phyloP scores from a whole-genome alignment of 2,797 vertebrate genomes.

The Halcyon badia region DNA sequence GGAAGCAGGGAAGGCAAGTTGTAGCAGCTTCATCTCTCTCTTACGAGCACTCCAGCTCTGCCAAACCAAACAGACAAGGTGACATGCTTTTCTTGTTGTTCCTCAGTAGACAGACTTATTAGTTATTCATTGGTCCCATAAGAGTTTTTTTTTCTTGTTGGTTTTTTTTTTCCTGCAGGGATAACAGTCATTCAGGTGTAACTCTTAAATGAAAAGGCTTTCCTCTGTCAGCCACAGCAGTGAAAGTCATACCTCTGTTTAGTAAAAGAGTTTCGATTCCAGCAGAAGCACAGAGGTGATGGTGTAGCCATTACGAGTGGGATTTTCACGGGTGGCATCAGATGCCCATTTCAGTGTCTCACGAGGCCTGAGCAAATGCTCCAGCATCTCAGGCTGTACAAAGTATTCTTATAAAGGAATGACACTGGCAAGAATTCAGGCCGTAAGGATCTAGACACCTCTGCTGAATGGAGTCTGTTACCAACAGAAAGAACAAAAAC shows the following conservation, averaged over 20 bases:
- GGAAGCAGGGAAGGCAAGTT: conserved; percentile 56
- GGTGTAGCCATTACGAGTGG: neutral
- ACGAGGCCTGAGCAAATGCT: neutral
- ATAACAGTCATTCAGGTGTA: conserved; percentile 45
- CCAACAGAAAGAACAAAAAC: neutral
- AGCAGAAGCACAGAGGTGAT: neutral
- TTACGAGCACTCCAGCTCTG: neutral
- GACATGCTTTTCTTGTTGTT: neutral
- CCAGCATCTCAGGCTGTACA: neutral
- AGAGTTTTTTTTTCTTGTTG: neutral
- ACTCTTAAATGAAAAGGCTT: conserved; percentile 39
- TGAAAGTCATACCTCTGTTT: neutral
- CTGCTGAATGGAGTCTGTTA: neutral
- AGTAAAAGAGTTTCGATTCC: neutral
- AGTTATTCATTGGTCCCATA: conserved; percentile 31
- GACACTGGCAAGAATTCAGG: neutral
- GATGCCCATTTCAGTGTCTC: neutral
- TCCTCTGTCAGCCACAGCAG: conserved; percentile 15
- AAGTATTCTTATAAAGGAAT: neutral
- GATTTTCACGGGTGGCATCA: neutral
- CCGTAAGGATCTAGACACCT: neutral
- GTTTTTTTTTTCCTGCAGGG: neutral
- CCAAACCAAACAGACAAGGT: conserved; percentile 63
- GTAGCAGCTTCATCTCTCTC: conserved; percentile 44
- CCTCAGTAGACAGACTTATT: neutral